Evolutionary conservation across 2,113 vertebrate species (phyloP), one percentile per base, ranked within the genome.

Genomic region (Vireo altiloquus): DNA sequence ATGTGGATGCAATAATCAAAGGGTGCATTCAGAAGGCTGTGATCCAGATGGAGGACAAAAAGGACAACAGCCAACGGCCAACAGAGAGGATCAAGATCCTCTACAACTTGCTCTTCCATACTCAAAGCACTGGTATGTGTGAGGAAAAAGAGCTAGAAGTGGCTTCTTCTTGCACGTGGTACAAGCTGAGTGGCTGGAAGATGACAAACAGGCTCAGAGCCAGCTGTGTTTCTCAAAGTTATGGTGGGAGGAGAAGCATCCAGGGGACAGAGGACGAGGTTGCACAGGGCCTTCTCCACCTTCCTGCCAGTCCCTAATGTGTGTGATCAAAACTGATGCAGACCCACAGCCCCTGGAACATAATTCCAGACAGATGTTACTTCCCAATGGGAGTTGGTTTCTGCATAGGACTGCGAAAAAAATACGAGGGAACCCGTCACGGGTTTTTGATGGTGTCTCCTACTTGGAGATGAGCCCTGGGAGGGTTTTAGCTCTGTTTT

Each of bases 11-110:
- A 13, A 46, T 96, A 33, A 89, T 95, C 53, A 96, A 89, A 87
- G 82, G 85, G 30, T 93, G 87, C 53, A 75, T 96, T 79, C 96
- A 95, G 61, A 96, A 95, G 70, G 96, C 90, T 3, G 92, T 93
- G 82, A 60, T 96, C 66, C 82, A 92, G 54, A 82, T 96, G 56
- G 72, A 84, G 52, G 96, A 96, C 69, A 96, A 95, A 72, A 17
- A 33, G 70, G 74, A 95, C 83, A 96, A 96, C 47, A 82, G 40
- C 40, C 37, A 82, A 13, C 88, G 96, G 37, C 82, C 94, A 54
- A 90, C 14, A 10, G 20, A 80, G 75, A 92, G 96, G 31, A 89
- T 96, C 35, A 47, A 88, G 69, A 95, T 96, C 63, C 90, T 95
- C 13, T 69, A 90, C 33, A 83, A 66, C 72, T 69, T 93, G 72